Evolutionary conservation across 2,113 vertebrate genomes (phyloP).

Genomic region (Macquaria ambigua): DNA sequence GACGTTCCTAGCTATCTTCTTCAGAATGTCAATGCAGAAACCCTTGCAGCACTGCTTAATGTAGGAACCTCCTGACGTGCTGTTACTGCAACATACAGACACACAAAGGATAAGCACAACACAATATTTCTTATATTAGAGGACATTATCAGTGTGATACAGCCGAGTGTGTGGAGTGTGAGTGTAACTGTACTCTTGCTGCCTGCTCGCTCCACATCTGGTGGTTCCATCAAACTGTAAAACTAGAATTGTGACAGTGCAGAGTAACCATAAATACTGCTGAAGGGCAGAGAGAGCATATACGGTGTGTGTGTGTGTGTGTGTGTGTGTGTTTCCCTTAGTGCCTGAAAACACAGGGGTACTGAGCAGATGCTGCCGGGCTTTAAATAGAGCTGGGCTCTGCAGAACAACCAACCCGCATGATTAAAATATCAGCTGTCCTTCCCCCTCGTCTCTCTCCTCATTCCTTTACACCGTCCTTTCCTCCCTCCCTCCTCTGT

Average conservation of each 20-base stretch:
- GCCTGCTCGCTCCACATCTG: conserved; percentile 65
- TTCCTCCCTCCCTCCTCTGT: conserved; percentile 13
- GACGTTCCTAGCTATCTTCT: conserved; percentile 96
- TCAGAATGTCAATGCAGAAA: conserved; percentile 98
- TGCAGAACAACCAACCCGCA: conserved; percentile 75
- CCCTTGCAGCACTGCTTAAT: conserved; percentile 98
- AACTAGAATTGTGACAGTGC: conserved; percentile 63
- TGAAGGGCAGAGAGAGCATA: conserved; percentile 59
- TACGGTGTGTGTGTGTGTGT: conserved; percentile 38
- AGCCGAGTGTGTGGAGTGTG: conserved; percentile 11
- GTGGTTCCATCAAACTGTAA: conserved; percentile 70
- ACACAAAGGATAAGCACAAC: conserved; percentile 52
- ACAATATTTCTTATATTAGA: conserved; percentile 26
- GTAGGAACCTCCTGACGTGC: conserved; percentile 91
- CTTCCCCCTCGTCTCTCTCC: conserved; percentile 56
- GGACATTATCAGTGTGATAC: conserved; percentile 30
- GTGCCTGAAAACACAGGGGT: conserved; percentile 74
- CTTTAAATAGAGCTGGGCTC: conserved; percentile 79
- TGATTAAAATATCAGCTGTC: conserved; percentile 80
- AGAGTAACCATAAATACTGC: conserved; percentile 58
- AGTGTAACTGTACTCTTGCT: not conserved
- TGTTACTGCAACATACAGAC: conserved; percentile 88
- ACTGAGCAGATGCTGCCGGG: conserved; percentile 76
- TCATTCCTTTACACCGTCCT: conserved; percentile 28
- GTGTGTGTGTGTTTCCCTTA: conserved; percentile 53